Conservation (phyloP, 2,113 vertebrate species). For the Pogona vitticeps region DNA sequence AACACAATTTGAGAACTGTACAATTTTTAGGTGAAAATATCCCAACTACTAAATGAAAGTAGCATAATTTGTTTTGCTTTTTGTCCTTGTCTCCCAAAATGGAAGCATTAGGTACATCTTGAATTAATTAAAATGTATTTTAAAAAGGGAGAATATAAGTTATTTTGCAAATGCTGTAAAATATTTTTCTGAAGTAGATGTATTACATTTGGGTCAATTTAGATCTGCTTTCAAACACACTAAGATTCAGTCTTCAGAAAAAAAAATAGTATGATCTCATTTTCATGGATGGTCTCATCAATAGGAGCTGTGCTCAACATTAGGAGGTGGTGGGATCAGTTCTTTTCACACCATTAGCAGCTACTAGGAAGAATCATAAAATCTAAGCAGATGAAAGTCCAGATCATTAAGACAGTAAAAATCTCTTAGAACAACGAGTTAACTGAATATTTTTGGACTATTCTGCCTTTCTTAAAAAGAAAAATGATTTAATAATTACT, state of each 20-base stretch:
- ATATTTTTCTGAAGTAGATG: slow-evolving; percentile 67
- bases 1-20: slow-evolving; percentile 81
- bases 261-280: slow-evolving; percentile 48
- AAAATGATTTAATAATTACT: slow-evolving; percentile 77
- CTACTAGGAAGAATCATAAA: slow-evolving; percentile 64
- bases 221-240: slow-evolving; percentile 60
- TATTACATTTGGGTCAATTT: slow-evolving; percentile 62
- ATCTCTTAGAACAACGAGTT: slow-evolving; percentile 59
- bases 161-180: slow-evolving; percentile 69
- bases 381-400: slow-evolving; percentile 67
- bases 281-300: slow-evolving; percentile 19
- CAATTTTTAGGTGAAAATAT: slow-evolving; percentile 75
- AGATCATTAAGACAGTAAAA: slow-evolving; percentile 74
- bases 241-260: slow-evolving; percentile 56
- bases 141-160: slow-evolving; percentile 65
- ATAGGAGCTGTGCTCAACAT: slow-evolving; percentile 39
- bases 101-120: slow-evolving; percentile 43
- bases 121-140: slow-evolving; percentile 43
- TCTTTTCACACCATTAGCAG: slow-evolving; percentile 66
- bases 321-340: slow-evolving; percentile 13
- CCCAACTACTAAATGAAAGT: slow-evolving; percentile 81
- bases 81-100: slow-evolving; percentile 45
- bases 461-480: slow-evolving; percentile 55
- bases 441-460: slow-evolving; percentile 53
- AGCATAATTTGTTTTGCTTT: slow-evolving; percentile 38